These are phyloP conservation scores for Herpetotheres cachinnans DNA, from an alignment of 2,113 vertebrate genomes.

Conservation along the genomic window DNA sequence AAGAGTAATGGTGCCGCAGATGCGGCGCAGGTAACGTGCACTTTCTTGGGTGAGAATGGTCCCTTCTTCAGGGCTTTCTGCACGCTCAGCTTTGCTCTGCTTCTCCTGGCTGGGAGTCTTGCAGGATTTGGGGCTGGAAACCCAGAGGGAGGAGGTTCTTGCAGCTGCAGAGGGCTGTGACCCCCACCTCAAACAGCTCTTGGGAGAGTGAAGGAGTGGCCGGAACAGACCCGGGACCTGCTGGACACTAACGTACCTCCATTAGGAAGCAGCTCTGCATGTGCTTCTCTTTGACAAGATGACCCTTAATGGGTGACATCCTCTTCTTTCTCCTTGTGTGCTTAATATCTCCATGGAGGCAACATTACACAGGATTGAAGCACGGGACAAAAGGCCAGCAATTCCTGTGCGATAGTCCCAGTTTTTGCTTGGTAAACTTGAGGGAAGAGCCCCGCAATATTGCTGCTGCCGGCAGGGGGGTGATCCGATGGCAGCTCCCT, in stretches of 20 bases:
- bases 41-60: not conserved
- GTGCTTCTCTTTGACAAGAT: not conserved
- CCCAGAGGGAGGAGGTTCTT: not conserved
- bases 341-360: not conserved
- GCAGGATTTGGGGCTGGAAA: not conserved
- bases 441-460: not conserved
- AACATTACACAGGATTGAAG: not conserved
- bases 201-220: not conserved
- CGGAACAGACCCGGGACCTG: not conserved
- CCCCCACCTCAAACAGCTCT: not conserved
- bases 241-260: not conserved
- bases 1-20: not conserved
- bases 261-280: rapidly evolving
- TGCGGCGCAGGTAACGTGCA: rapidly evolving
- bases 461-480: not conserved
- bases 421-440: not conserved
- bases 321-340: not conserved
- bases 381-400: not conserved
- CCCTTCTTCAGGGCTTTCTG: not conserved
- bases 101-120: not conserved
- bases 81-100: not conserved
- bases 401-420: not conserved
- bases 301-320: not conserved
- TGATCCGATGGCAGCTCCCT: not conserved
- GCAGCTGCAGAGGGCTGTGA: not conserved